Percentiles rank a stretch among this genome's conserved stretches.
Evolutionary conservation across 2,113 vertebrate genomes (phyloP).

Genomic region (Cynopterus brachyotis): DNA sequence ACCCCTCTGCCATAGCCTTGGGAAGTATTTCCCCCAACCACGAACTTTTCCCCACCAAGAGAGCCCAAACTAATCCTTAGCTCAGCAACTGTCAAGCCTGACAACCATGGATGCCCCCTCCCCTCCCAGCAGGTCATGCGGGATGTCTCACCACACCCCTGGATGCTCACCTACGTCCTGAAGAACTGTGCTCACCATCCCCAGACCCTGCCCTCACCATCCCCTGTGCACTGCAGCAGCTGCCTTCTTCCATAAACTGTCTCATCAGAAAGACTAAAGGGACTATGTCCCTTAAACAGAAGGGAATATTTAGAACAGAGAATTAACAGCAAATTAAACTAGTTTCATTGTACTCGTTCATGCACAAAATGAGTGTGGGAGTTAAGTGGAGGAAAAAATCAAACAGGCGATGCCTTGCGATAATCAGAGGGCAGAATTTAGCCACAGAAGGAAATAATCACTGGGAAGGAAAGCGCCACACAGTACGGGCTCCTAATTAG

Average conservation of each 20-base stretch:
- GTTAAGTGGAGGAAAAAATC: constrained; percentile 69
- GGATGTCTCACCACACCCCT: neutral
- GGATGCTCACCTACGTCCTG: neutral
- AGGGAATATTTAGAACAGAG: constrained; percentile 73
- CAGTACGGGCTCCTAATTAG: neutral
- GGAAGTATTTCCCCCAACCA: neutral
- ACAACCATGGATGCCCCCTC: neutral
- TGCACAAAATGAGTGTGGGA: constrained; percentile 76
- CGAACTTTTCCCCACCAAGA: neutral
- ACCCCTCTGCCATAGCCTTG: neutral
- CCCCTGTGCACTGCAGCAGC: neutral
- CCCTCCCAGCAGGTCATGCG: neutral
- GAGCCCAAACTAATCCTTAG: neutral
- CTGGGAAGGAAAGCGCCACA: neutral
- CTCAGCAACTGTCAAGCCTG: neutral
- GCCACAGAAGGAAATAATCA: neutral
- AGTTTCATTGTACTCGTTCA: constrained; percentile 73
- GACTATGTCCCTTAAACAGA: constrained; percentile 68
- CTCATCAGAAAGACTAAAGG: constrained; percentile 29
- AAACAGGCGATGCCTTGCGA: constrained; percentile 36
- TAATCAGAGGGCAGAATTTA: constrained; percentile 61
- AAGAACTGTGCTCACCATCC: neutral
- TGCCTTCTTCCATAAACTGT: constrained; percentile 28
- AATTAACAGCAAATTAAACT: constrained; percentile 78
- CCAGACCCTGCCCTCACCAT: accelerated